These are phyloP conservation scores for Hirundichthys speculiger DNA, from an alignment of 2,113 vertebrate genomes.

Conservation along the genomic window DNA sequence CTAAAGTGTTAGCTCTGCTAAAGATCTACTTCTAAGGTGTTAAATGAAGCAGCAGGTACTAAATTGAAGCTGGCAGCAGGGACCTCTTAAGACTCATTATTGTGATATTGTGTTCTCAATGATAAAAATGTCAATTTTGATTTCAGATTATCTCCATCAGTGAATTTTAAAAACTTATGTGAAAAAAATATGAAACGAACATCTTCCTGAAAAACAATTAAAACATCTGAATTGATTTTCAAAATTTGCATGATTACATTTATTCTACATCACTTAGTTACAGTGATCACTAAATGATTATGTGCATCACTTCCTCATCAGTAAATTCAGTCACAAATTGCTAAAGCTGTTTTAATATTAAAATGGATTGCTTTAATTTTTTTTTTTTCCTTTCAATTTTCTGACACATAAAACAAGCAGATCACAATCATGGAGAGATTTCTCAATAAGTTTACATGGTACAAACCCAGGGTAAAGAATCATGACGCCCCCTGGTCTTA, in stretches of 20 bases:
- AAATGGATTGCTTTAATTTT: too few relatives aligned
- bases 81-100: neutral
- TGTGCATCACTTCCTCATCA: too few relatives aligned
- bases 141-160: neutral
- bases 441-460: neutral
- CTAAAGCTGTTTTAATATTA: too few relatives aligned
- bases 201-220: too few relatives aligned
- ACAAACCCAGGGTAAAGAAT: neutral
- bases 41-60: slow-evolving; percentile 33
- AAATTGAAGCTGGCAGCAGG: neutral
- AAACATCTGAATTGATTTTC: too few relatives aligned
- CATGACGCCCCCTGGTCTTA: too few relatives aligned
- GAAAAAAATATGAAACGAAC: too few relatives aligned
- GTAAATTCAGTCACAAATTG: too few relatives aligned
- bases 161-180: neutral
- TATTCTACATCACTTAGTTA: too few relatives aligned
- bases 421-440: neutral
- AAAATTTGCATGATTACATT: too few relatives aligned
- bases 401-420: neutral
- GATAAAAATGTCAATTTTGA: neutral
- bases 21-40: slow-evolving; percentile 44
- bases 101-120: slow-evolving; percentile 7
- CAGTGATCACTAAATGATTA: too few relatives aligned
- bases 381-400: neutral
- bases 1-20: slow-evolving; percentile 29